Percentiles rank a stretch among this genome's conserved stretches.
phyloP scores from a whole-genome alignment of 2,797 vertebrate species.

The Dermochelys coriacea region DNA sequence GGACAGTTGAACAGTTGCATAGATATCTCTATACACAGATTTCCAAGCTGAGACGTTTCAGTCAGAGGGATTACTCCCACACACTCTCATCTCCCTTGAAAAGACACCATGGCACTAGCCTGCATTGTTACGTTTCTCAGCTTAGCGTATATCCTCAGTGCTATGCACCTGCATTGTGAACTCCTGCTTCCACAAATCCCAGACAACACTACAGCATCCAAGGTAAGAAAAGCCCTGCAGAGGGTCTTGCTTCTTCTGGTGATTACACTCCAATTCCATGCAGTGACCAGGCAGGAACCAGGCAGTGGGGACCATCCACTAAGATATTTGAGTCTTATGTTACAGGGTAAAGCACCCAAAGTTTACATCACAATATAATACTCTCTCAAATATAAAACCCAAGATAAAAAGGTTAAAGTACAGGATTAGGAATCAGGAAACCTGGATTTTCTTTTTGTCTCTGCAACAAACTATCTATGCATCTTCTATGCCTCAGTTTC shows the following conservation, averaged over 20 bases:
- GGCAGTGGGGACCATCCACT: background rate
- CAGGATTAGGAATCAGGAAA: background rate
- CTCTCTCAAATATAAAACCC: background rate
- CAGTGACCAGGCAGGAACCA: background rate
- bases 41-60: rapidly evolving
- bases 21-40: background rate
- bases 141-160: rapidly evolving
- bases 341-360: background rate
- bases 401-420: background rate
- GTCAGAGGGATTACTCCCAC: rapidly evolving
- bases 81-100: rapidly evolving
- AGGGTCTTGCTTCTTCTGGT: background rate
- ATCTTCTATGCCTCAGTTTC: background rate
- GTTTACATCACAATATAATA: background rate
- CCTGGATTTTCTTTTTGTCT: background rate
- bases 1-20: background rate
- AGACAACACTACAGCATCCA: rapidly evolving
- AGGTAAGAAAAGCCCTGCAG: conserved; percentile 1
- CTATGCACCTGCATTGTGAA: rapidly evolving
- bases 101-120: rapidly evolving
- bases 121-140: rapidly evolving
- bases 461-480: background rate
- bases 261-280: background rate
- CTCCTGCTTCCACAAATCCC: rapidly evolving
- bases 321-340: background rate